Evolutionary conservation across 2,888 invertebrate genomes (phyloP).

Genomic region (Diarsia mendica): DNA sequence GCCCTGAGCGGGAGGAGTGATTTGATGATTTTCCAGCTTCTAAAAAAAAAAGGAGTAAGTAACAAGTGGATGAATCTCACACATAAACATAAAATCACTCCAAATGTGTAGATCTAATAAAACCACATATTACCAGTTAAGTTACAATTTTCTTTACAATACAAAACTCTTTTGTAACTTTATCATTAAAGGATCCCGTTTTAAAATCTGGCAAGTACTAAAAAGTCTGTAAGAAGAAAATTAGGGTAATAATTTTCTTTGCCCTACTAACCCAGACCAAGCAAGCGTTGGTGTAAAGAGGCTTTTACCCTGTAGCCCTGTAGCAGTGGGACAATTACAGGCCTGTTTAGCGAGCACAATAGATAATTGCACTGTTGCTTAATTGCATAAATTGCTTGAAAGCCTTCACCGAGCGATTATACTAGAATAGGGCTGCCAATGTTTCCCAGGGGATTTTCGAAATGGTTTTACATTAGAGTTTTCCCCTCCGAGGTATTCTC

Average conservation of each 20-base stretch:
- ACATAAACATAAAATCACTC: background rate
- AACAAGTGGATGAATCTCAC: background rate
- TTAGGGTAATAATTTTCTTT: background rate
- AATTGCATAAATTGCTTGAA: constrained; percentile 21
- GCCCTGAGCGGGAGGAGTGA: too few relatives aligned
- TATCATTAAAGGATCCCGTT: background rate
- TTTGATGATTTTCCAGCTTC: too few relatives aligned
- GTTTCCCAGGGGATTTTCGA: too few relatives aligned
- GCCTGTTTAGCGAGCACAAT: constrained; percentile 3
- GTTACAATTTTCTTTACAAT: background rate
- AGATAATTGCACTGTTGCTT: constrained; percentile 35
- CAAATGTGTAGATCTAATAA: background rate
- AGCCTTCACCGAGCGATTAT: constrained; percentile 5
- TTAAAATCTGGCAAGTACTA: background rate
- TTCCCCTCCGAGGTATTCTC: too few relatives aligned
- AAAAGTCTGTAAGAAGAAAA: background rate
- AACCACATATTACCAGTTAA: background rate
- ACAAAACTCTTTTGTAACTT: background rate
- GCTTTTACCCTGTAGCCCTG: background rate
- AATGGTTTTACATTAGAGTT: too few relatives aligned
- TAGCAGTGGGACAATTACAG: constrained; percentile 18
- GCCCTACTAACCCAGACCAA: background rate
- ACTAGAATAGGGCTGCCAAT: constrained; percentile 4
- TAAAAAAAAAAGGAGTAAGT: too few relatives aligned
- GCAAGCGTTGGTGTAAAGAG: background rate